Conservation (phyloP, 2,113 vertebrate genomes). For the Formicarius rufipectus region DNA sequence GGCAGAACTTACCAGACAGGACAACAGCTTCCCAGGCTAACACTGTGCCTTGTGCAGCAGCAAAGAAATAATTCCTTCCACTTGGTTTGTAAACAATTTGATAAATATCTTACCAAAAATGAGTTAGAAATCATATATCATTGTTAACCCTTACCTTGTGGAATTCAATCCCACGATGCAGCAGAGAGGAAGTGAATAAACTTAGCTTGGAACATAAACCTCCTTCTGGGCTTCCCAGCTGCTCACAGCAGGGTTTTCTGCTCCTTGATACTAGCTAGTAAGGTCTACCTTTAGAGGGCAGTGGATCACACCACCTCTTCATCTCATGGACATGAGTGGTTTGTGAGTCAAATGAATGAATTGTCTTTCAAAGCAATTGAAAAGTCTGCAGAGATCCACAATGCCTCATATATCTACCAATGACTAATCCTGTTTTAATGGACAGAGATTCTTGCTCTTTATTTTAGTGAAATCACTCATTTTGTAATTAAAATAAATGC, state of each 20-base stretch:
- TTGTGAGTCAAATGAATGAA: not conserved
- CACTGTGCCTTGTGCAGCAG: not conserved
- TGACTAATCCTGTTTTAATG: not conserved
- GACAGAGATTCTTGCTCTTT: not conserved
- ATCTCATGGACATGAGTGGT: not conserved
- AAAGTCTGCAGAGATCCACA: not conserved
- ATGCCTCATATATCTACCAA: accelerated
- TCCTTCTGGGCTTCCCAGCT: not conserved
- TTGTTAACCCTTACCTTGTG: not conserved
- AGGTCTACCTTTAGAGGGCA: not conserved
- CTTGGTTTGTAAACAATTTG: not conserved
- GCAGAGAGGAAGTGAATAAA: not conserved
- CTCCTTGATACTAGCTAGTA: not conserved
- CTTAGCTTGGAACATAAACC: not conserved
- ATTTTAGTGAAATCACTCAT: not conserved
- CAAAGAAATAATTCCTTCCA: not conserved
- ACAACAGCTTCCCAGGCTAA: not conserved
- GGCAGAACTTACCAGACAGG: not conserved
- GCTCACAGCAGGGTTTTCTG: not conserved
- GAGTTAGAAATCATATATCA: not conserved
- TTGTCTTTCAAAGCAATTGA: not conserved
- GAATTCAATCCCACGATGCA: not conserved
- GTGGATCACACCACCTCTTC: not conserved
- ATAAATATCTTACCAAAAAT: not conserved
- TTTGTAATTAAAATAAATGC: not conserved